These are phyloP conservation scores for Callorhinus ursinus DNA, from an alignment of 2,113 vertebrate genomes.

Conservation along the genomic window DNA sequence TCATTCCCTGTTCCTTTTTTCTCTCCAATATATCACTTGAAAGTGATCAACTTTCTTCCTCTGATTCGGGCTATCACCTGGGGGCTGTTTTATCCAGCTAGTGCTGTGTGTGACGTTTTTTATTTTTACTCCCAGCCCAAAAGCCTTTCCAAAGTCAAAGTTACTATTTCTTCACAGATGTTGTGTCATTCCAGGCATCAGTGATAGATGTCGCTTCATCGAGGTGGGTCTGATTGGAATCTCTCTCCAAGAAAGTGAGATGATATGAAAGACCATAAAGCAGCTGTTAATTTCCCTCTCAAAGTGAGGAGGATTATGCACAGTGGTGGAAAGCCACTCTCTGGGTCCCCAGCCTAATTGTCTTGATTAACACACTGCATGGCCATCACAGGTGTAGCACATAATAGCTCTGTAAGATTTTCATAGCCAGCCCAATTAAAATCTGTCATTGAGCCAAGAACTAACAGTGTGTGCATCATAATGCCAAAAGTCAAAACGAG, in stretches of 20 bases:
- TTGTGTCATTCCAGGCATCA: neutral
- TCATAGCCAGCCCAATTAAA: conserved; percentile 79
- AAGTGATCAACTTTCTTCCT: neutral
- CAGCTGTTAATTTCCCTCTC: conserved; percentile 75
- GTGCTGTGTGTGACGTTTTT: neutral
- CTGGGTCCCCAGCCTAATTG: conserved; percentile 70
- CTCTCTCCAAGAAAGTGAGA: conserved; percentile 57
- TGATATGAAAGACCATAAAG: conserved; percentile 44
- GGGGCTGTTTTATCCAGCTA: neutral
- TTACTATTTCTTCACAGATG: conserved; percentile 55
- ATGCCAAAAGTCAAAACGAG: conserved; percentile 29
- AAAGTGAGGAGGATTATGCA: conserved; percentile 57
- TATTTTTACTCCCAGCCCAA: neutral
- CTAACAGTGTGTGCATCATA: conserved; percentile 60
- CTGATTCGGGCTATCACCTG: neutral
- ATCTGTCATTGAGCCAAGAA: conserved; percentile 78
- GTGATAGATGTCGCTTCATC: neutral
- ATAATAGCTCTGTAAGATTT: conserved; percentile 76
- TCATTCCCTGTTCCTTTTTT: neutral
- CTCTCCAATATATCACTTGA: conserved; percentile 5
- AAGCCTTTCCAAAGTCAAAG: conserved; percentile 58
- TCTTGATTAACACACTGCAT: conserved; percentile 74
- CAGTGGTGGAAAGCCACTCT: conserved; percentile 31
- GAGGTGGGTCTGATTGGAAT: neutral
- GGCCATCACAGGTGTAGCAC: conserved; percentile 76